A percentile compares a stretch with the other conserved stretches of the same genome.
Evolutionary conservation across 1,140 invertebrate species (phyloP).

Genomic region (Paracyclopina nana): DNA sequence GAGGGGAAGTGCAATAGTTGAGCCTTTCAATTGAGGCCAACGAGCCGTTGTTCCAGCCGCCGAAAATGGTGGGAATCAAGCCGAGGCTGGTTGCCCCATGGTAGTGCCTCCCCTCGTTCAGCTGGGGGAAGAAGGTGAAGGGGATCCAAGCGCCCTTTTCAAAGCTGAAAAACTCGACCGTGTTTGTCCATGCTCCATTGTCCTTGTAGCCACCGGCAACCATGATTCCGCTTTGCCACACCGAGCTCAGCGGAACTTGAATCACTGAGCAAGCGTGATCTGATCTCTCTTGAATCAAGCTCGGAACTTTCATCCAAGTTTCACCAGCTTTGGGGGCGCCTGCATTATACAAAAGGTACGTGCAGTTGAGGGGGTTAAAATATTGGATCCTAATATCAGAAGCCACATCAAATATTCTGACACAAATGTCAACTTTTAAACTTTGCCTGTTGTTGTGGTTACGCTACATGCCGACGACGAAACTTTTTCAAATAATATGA

Average conservation of each 20-base stretch:
- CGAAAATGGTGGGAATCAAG: background rate
- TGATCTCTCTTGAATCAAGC: background rate
- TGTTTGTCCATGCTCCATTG: background rate
- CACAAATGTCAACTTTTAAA: too few relatives aligned
- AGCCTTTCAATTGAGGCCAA: background rate
- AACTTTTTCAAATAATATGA: too few relatives aligned
- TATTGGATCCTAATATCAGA: too few relatives aligned
- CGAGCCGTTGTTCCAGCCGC: constrained; percentile 1
- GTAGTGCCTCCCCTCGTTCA: background rate
- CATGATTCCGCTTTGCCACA: background rate
- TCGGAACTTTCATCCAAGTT: background rate
- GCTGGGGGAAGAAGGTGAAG: background rate
- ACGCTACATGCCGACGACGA: too few relatives aligned
- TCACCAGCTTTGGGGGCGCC: too few relatives aligned
- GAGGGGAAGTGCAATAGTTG: background rate
- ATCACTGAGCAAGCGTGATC: background rate
- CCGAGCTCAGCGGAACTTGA: too few relatives aligned
- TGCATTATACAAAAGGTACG: too few relatives aligned
- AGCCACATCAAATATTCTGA: too few relatives aligned
- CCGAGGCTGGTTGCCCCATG: background rate
- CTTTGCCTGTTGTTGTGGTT: too few relatives aligned
- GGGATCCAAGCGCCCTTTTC: background rate
- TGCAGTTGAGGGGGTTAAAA: too few relatives aligned
- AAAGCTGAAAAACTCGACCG: background rate
- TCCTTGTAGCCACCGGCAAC: background rate